Conservation (phyloP, 2,888 invertebrate species). For the Antitype chi region DNA sequence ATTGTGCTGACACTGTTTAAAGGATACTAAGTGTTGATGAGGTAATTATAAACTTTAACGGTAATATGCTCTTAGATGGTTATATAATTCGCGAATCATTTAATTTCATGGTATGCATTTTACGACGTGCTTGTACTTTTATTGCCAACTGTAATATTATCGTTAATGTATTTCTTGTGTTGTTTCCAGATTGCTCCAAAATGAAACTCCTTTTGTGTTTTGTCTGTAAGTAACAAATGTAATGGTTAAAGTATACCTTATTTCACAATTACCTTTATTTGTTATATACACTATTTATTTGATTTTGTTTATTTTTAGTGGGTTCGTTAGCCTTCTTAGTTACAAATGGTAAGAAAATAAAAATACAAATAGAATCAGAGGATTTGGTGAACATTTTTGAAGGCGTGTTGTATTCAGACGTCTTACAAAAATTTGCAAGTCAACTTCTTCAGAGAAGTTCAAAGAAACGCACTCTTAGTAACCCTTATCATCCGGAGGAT, state of each 20-base stretch:
- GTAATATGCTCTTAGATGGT: constrained; percentile 10
- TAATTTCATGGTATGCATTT: constrained; percentile 53
- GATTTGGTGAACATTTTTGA: constrained; percentile 69
- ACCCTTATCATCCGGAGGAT: constrained; percentile 81
- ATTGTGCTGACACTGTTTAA: neutral
- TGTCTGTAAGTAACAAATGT: constrained; percentile 43
- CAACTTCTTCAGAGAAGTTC: constrained; percentile 60
- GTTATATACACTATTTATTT: neutral
- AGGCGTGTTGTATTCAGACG: constrained; percentile 55
- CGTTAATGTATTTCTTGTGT: constrained; percentile 1
- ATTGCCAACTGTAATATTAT: constrained; percentile 3
- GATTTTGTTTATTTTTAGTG: constrained; percentile 38
- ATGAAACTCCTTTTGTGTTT: constrained; percentile 43
- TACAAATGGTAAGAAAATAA: constrained; percentile 65
- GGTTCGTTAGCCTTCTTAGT: constrained; percentile 26
- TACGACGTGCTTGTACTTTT: constrained; percentile 29
- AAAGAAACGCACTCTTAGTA: constrained; percentile 61
- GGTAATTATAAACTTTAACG: constrained; percentile 30
- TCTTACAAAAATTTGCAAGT: constrained; percentile 61
- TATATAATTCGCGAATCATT: constrained; percentile 24
- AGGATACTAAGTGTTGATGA: neutral
- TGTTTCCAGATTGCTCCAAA: constrained; percentile 17
- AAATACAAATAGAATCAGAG: constrained; percentile 72
- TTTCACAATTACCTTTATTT: neutral
- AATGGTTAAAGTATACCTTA: neutral